phyloP scores from a whole-genome alignment of 2,888 invertebrate genomes.

The Crioceris asparagi region DNA sequence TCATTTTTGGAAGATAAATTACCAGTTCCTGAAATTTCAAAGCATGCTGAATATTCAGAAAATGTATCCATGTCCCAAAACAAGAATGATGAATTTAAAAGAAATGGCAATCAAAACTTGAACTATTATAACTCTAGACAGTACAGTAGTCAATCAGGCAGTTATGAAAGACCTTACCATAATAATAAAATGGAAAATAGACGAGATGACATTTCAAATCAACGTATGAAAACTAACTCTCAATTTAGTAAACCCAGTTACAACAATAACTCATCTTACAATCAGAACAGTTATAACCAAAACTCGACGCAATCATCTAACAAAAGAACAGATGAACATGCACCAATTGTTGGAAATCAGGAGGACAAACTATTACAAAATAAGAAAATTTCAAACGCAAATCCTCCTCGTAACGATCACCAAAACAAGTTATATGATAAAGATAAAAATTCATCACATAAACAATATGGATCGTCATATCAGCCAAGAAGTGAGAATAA shows the following conservation, averaged over 20 bases:
- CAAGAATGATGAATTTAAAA: background rate
- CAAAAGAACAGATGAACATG: no score
- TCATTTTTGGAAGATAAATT: slow-evolving; percentile 76
- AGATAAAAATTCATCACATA: no score
- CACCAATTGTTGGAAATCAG: no score
- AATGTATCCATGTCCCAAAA: no score
- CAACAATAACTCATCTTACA: background rate
- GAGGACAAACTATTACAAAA: no score
- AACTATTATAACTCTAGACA: background rate
- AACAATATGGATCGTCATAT: no score
- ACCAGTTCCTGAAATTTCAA: slow-evolving; percentile 36
- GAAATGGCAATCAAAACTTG: no score
- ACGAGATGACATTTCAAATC: background rate
- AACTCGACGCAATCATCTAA: slow-evolving; percentile 1
- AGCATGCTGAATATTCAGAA: slow-evolving; percentile 6
- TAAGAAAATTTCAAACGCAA: no score
- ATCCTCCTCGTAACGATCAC: no score
- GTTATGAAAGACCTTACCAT: background rate
- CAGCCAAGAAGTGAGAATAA: no score
- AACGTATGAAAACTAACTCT: background rate
- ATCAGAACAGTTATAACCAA: slow-evolving; percentile 14
- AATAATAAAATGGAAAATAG: background rate
- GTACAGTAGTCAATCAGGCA: background rate
- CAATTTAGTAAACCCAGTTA: slow-evolving; percentile 2
- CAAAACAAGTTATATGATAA: no score